Percentiles rank a stretch among this genome's conserved stretches.
These are phyloP conservation scores for Zaprionus lineosus DNA, from an alignment of 2,888 invertebrate genomes.

Conservation along the genomic window DNA sequence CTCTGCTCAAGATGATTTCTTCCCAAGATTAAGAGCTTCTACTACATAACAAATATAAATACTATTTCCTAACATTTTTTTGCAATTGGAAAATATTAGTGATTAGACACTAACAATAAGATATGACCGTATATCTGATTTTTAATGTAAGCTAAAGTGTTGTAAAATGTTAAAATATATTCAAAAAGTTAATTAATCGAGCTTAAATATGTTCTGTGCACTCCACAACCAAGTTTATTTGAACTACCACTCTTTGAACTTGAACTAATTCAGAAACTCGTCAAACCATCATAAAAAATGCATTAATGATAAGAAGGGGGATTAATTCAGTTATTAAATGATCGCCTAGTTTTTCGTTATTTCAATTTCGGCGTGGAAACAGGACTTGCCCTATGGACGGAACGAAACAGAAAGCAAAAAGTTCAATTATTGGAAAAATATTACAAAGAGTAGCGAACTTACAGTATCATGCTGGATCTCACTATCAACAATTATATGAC, in stretches of 20 bases:
- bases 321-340: not conserved
- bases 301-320: not conserved
- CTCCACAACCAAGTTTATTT: slow-evolving; percentile 56
- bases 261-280: slow-evolving; percentile 62
- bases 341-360: slow-evolving; percentile 72
- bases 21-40: slow-evolving; percentile 2
- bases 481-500: slow-evolving; percentile 80
- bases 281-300: not conserved
- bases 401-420: not conserved
- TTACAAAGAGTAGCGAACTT: slow-evolving; percentile 35
- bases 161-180: slow-evolving; percentile 59
- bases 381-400: slow-evolving; percentile 79
- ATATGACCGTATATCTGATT: slow-evolving; percentile 46
- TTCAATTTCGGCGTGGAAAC: slow-evolving; percentile 79
- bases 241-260: slow-evolving; percentile 13
- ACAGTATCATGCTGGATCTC: slow-evolving; percentile 83
- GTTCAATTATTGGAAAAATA: not conserved
- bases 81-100: slow-evolving; percentile 33
- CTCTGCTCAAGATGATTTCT: slow-evolving; percentile 61
- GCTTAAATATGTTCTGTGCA: slow-evolving; percentile 23
- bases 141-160: slow-evolving; percentile 58
- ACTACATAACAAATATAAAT: too few relatives aligned
- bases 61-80: slow-evolving; percentile 46
- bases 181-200: slow-evolving; percentile 27
- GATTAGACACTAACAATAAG: slow-evolving; percentile 56